A percentile compares a stretch with the other conserved stretches of the same genome.
Conservation (phyloP, 2,113 vertebrate species). For the Prionailurus viverrinus region DNA sequence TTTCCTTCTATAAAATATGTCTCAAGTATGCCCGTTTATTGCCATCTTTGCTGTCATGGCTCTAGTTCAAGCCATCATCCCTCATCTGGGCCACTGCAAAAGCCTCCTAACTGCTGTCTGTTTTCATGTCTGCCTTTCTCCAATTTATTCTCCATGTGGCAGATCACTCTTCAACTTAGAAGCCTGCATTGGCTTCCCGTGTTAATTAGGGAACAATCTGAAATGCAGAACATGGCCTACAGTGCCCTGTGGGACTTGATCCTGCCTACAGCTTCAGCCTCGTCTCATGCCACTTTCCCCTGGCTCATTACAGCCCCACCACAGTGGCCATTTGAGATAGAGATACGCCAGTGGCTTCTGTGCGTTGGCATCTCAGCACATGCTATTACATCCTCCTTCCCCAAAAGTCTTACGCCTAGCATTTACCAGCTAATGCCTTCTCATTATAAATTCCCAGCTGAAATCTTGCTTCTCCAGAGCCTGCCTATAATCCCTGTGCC, state of each 20-base stretch:
- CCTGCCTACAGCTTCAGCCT: background rate
- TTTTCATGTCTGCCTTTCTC: background rate
- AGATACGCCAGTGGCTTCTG: background rate
- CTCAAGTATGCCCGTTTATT: background rate
- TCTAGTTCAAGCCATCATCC: background rate
- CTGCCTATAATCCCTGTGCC: background rate
- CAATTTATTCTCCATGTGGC: background rate
- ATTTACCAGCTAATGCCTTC: background rate
- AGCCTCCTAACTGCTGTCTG: background rate
- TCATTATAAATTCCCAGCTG: slow-evolving; percentile 14
- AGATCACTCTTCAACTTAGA: background rate
- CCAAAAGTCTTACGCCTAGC: background rate
- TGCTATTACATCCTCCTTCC: background rate
- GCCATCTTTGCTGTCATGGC: background rate
- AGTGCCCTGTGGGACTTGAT: background rate
- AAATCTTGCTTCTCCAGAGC: background rate
- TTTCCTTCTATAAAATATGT: background rate
- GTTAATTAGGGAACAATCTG: background rate
- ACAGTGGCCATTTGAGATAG: background rate
- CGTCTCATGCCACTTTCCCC: background rate
- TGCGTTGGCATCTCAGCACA: background rate
- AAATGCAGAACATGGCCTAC: background rate
- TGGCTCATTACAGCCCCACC: background rate
- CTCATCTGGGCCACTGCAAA: background rate
- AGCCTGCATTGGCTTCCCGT: background rate